Evolutionary conservation across 2,797 vertebrate species (phyloP).

Genomic region (Erithacus rubecula): DNA sequence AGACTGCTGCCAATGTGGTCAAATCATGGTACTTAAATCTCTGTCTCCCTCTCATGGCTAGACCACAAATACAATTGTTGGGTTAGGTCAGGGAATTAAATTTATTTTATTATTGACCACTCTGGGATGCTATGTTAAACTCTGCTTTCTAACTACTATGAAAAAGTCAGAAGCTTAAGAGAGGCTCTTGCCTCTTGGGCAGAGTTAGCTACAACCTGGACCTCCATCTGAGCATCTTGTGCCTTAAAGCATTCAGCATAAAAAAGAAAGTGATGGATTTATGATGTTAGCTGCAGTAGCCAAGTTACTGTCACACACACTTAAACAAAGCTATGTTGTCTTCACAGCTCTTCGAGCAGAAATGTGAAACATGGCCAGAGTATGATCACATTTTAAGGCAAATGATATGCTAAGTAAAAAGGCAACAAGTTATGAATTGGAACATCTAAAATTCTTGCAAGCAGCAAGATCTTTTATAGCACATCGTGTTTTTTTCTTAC

Average conservation of each 20-base stretch:
- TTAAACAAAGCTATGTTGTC: constrained; percentile 31
- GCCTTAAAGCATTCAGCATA: not conserved
- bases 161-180: not conserved
- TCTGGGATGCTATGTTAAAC: not conserved
- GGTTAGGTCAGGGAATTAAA: not conserved
- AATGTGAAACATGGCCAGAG: not conserved
- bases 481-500: constrained; percentile 55
- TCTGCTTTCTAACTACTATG: not conserved
- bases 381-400: constrained; percentile 4
- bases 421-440: not conserved
- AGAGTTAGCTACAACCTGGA: not conserved
- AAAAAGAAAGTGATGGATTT: constrained; percentile 10
- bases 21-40: not conserved
- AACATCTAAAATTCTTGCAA: constrained; percentile 5
- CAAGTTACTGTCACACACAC: not conserved
- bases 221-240: not conserved
- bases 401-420: constrained; percentile 29
- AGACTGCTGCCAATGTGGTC: not conserved
- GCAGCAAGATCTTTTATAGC: not conserved
- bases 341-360: not conserved
- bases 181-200: not conserved
- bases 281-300: not conserved
- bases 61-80: not conserved
- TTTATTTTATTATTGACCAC: not conserved
- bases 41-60: constrained; percentile 42